phyloP scores from a whole-genome alignment of 2,113 vertebrate genomes.

The Acanthisitta chloris region DNA sequence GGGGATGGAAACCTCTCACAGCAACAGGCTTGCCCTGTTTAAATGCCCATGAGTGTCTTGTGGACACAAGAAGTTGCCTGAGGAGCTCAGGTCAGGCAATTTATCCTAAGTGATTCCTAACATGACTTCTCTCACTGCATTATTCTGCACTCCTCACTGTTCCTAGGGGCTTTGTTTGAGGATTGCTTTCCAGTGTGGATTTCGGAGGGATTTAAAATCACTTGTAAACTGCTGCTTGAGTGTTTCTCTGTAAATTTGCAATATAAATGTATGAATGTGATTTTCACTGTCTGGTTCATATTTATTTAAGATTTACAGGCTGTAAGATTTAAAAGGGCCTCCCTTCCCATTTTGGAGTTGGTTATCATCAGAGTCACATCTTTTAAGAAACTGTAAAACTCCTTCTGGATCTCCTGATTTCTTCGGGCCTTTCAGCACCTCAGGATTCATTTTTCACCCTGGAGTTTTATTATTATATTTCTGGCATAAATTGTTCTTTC shows the following conservation, averaged over 20 bases:
- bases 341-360: not conserved
- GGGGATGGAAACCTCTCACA: not conserved
- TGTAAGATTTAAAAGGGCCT: not conserved
- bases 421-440: slow-evolving; percentile 33
- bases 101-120: not conserved
- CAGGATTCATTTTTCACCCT: not conserved
- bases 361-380: slow-evolving; percentile 23
- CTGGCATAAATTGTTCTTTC: not conserved
- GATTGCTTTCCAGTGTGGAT: not conserved
- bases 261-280: slow-evolving; percentile 9
- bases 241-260: slow-evolving; percentile 47
- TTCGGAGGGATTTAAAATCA: slow-evolving; percentile 28
- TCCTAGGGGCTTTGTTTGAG: slow-evolving; percentile 1
- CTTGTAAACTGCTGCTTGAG: slow-evolving; percentile 1
- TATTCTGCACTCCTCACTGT: not conserved
- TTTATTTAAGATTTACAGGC: slow-evolving; percentile 28
- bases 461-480: slow-evolving; percentile 16
- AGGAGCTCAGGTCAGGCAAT: not conserved
- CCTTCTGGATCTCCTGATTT: slow-evolving; percentile 23
- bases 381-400: slow-evolving; percentile 18
- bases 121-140: not conserved
- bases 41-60: not conserved
- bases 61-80: not conserved
- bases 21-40: not conserved
- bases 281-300: slow-evolving; percentile 15